Conservation (phyloP, 2,888 invertebrate genomes). For the Keiferia lycopersicella region DNA sequence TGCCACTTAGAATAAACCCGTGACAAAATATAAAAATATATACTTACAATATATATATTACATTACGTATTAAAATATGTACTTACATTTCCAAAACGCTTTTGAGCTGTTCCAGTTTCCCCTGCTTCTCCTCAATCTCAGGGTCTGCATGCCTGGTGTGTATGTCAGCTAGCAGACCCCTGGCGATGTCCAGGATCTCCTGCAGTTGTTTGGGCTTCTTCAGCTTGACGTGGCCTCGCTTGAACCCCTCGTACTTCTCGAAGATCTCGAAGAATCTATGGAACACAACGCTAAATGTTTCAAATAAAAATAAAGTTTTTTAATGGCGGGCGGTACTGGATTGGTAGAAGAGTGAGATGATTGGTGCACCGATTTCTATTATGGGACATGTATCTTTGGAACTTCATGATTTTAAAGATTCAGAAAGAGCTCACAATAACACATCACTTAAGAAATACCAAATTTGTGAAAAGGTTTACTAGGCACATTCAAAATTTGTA, state of each 20-base stretch:
- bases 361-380: background rate
- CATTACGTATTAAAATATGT: no score
- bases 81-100: constrained; percentile 99
- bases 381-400: no score
- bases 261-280: constrained; percentile 98
- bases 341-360: background rate
- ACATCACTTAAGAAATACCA: no score
- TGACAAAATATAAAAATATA: no score
- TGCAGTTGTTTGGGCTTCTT: constrained; percentile 98
- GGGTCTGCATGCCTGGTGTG: constrained; percentile 93
- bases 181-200: constrained; percentile 98
- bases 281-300: constrained; percentile 8
- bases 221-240: constrained; percentile 97
- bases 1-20: no score
- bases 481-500: no score
- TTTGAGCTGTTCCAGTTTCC: constrained; percentile 98
- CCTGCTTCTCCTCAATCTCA: constrained; percentile 97
- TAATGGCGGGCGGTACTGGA: constrained; percentile 26
- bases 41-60: no score
- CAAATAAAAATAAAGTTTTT: constrained; percentile 14
- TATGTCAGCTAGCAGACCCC: constrained; percentile 93
- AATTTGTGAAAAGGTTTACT: no score
- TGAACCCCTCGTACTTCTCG: constrained; percentile 97
- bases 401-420: no score
- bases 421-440: no score